Evolutionary conservation across 2,797 vertebrate genomes (phyloP).

Genomic region (Alectoris magna): DNA sequence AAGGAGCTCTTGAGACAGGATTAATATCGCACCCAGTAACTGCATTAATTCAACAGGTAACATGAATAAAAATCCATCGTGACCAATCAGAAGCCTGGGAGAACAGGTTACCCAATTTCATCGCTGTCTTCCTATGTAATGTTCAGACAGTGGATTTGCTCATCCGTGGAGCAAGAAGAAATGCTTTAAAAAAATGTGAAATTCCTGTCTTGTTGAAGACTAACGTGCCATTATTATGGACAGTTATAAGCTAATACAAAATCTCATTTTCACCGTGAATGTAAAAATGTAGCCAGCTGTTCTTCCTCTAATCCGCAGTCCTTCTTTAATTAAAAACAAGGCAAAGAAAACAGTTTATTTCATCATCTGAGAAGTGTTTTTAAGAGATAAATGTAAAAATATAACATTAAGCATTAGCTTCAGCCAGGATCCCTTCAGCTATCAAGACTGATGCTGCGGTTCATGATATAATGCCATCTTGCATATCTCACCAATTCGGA

Average conservation of each 20-base stretch:
- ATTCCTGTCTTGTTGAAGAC: neutral
- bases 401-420: conserved; percentile 46
- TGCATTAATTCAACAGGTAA: conserved; percentile 15
- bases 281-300: neutral
- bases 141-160: neutral
- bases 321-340: neutral
- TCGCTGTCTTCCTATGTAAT: neutral
- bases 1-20: neutral
- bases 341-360: neutral
- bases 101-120: neutral
- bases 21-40: neutral
- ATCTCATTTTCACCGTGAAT: neutral
- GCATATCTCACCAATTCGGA: conserved; percentile 58
- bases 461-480: conserved; percentile 36
- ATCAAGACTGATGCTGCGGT: neutral
- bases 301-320: neutral
- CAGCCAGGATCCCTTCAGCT: conserved; percentile 46
- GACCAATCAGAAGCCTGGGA: neutral
- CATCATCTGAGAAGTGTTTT: neutral
- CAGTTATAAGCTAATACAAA: neutral
- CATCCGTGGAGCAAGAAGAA: neutral
- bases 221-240: neutral
- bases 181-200: accelerated
- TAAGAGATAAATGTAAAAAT: neutral
- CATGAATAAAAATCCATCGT: neutral